Percentiles rank a stretch among this genome's conserved stretches.
Conservation (phyloP, 2,113 vertebrate genomes). For the Phocoena sinus region DNA sequence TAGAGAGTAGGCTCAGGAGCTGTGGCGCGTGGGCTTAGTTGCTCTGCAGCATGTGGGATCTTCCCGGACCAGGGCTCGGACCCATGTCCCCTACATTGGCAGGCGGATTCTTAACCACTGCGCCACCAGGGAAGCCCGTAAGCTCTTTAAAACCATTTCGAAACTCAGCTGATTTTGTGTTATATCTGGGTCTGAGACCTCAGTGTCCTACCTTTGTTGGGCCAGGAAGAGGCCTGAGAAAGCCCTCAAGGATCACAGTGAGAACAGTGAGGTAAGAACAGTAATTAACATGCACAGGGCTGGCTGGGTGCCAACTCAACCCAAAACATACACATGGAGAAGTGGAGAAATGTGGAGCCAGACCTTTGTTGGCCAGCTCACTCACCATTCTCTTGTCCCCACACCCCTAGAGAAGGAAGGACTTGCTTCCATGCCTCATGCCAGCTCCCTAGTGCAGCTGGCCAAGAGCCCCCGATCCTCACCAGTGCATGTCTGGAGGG, state of each 20-base stretch:
- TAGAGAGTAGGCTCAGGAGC: too few relatives aligned
- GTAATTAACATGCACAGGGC: neutral
- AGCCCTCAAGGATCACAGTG: neutral
- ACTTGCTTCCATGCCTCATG: neutral
- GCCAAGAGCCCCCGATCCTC: neutral
- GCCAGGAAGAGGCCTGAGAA: neutral
- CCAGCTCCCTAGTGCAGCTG: neutral
- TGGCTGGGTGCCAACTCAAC: neutral
- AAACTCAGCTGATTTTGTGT: neutral
- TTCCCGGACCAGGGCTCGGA: too few relatives aligned
- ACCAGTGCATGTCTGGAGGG: neutral
- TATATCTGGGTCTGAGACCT: neutral
- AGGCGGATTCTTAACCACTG: too few relatives aligned
- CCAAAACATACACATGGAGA: neutral
- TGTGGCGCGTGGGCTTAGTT: too few relatives aligned
- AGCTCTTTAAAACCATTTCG: neutral
- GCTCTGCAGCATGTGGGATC: too few relatives aligned
- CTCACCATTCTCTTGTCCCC: neutral
- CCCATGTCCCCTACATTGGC: too few relatives aligned
- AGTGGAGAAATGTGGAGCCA: neutral
- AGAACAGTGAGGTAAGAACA: neutral
- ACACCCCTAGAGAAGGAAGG: neutral
- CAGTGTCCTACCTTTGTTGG: neutral
- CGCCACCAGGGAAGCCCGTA: too few relatives aligned
- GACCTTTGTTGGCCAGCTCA: neutral